Evolutionary conservation across 2,888 invertebrate species (phyloP), one percentile per base, ranked within the genome.

Genomic region (Pristionchus mayeri): DNA sequence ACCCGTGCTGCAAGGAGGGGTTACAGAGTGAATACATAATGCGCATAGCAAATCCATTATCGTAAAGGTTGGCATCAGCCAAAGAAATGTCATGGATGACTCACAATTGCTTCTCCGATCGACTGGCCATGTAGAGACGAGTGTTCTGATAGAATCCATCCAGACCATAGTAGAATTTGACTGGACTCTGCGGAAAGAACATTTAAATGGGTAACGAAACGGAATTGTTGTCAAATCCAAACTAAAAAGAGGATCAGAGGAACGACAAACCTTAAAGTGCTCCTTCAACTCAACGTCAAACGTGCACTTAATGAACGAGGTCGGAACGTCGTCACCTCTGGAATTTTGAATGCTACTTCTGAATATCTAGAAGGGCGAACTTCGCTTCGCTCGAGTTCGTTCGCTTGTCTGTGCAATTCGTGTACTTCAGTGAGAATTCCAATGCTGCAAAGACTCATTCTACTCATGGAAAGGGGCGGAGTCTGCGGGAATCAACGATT

Each of bases 141-240:
- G 98, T 98, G 93, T 99, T 99, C 94, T 99, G 99, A 93, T 98
- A 99, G 93, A 96, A 99, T 93, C 98, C 98, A 84, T 96, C 96
- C 84, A 99, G 94, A 0, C 98, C 98, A 93, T 99, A 99, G 93
- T 98, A 99, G 95, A 99, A 96, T 93, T 96, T 98, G 0, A 98
- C 98, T 92, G 96, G 95, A 0, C 89, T 88, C 90, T 91, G 84
- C n/a, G n/a, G 44, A 30, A 67, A 44, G n/a, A 6, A 9, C 13
- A 37, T 83, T 48, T 83, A 30, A n/a, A n/a, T n/a, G n/a, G n/a
- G n/a, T n/a, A n/a, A n/a, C n/a, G n/a, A n/a, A n/a, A n/a, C n/a
- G n/a, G n/a, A n/a, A n/a, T n/a, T n/a, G n/a, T n/a, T n/a, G n/a
- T n/a, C n/a, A n/a, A n/a, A n/a, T n/a, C n/a, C 21, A 71, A 44